Evolutionary conservation across 1,140 invertebrate genomes (phyloP), one percentile per base, ranked within the genome.

Genomic region (Ceratitis capitata): DNA sequence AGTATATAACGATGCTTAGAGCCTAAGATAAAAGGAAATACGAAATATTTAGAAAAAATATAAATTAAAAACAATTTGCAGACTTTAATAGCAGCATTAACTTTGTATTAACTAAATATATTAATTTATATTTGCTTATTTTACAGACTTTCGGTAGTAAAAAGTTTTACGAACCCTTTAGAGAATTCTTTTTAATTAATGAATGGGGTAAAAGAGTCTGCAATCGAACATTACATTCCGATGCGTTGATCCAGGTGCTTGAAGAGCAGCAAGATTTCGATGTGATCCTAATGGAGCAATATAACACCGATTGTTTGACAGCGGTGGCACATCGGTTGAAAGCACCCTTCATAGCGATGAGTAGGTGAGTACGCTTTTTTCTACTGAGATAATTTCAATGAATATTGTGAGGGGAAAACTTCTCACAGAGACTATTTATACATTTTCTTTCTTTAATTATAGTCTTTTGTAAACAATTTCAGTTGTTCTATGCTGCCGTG

Each of bases 291-390:
- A 92, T 93, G 2, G 95, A 96, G 91, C 92, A 93, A 69, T 96
- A 96, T 88, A 95, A 95, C 82, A 94, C 93, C 53, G 94, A 96
- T 86, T 96, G 95, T 88, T 94, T 94, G 87, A 89, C 95, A 78
- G 94, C 93, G 9, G 90, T 96, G 12, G 93, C 93, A 42, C 92
- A 95, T 85, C 93, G 94, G 86, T 93, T 95, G 32, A 91, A 94
- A 84, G 93, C 93, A 3, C 95, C 95, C 0, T 92, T 94, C 5
- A 93, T 96, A 3, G 92, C 92, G 0, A 86, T 94, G 9, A 93
- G 92, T 85, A 94, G 69, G 69, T 78, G 69, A 47, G 69, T 23
- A 94, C 1, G 85, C 9, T 26, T 32, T 14, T 4, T 61, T 61
- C 29, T 0, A 29, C 14, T 61, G 1, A 7, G 7, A 35, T 19